These are phyloP conservation scores for Resseliella maxima DNA, from an alignment of 2,888 invertebrate genomes.

Conservation along the genomic window DNA sequence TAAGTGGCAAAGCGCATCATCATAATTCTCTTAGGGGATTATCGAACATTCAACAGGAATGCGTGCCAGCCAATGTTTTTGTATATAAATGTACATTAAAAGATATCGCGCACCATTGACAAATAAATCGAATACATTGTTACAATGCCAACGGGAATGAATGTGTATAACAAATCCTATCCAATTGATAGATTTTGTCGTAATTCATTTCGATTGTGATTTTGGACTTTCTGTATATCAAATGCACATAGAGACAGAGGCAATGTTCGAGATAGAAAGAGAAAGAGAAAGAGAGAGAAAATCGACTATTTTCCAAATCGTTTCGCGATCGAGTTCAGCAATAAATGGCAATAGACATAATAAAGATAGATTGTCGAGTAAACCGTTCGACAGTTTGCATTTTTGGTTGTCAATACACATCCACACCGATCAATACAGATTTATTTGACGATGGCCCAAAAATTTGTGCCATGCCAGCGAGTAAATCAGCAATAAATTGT, in stretches of 20 bases:
- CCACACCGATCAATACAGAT: not conserved
- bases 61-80: not conserved
- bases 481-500: slow-evolving; percentile 13
- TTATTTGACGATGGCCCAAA: not conserved
- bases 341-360: slow-evolving; percentile 41
- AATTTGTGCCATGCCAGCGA: not conserved
- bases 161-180: not conserved
- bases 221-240: not conserved
- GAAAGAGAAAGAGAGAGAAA: not conserved
- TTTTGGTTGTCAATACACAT: not conserved
- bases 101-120: not conserved
- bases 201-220: slow-evolving; percentile 43
- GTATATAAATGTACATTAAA: too few species aligned
- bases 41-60: slow-evolving; percentile 36
- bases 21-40: slow-evolving; percentile 48
- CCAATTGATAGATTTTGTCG: slow-evolving; percentile 41
- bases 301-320: slow-evolving; percentile 26
- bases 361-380: slow-evolving; percentile 35
- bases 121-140: not conserved
- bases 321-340: not conserved
- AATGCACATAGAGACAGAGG: too few species aligned
- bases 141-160: not conserved
- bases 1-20: slow-evolving; percentile 44
- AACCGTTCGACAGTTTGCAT: slow-evolving; percentile 23
- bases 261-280: not conserved